Percentiles rank a stretch among this genome's conserved stretches.
Conservation (phyloP, 2,797 vertebrate species). For the Cryptoprocta ferox region DNA sequence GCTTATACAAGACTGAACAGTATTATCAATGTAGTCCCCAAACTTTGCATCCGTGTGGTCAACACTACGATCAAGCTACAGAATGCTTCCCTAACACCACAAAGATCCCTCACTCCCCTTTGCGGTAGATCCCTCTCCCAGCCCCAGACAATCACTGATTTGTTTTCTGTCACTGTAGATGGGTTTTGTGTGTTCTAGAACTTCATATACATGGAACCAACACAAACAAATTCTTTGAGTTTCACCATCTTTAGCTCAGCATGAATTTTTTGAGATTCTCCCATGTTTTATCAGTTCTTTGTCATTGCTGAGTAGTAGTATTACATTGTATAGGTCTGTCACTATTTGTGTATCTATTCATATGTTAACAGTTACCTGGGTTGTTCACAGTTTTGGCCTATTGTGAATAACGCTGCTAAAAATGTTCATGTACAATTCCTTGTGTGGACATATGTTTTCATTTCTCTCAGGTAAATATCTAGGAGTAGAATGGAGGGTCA, state of each 20-base stretch:
- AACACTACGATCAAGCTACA: neutral
- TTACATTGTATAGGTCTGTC: neutral
- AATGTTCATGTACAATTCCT: neutral
- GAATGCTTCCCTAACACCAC: neutral
- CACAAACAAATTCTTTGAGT: neutral
- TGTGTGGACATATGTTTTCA: neutral
- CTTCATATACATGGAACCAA: neutral
- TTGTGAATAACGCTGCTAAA: neutral
- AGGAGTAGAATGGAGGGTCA: neutral
- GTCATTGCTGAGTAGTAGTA: neutral
- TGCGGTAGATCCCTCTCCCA: neutral
- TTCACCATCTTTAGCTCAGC: neutral
- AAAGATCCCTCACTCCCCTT: neutral
- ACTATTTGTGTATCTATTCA: neutral
- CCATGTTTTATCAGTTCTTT: neutral
- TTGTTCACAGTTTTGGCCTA: neutral
- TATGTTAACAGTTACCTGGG: neutral
- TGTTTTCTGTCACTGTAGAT: neutral
- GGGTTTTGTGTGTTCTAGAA: neutral
- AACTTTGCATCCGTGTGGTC: neutral
- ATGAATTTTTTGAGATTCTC: neutral
- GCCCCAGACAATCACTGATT: neutral
- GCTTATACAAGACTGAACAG: neutral
- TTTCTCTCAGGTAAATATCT: neutral
- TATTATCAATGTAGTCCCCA: neutral